Conservation (phyloP, 2,113 vertebrate species). For the Marmota flaviventris region DNA sequence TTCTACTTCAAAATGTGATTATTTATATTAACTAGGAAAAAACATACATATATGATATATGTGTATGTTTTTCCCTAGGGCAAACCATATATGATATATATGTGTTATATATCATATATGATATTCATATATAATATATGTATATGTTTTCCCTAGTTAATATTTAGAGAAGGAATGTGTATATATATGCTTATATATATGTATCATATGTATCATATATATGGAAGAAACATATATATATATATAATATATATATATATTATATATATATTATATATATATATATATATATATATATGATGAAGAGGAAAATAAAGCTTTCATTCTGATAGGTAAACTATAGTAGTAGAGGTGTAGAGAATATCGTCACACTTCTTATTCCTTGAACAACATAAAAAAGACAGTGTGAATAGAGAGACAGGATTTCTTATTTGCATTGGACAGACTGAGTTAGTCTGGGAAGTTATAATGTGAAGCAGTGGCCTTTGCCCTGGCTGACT, state of each 20-base stretch:
- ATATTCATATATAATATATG: too few relatives aligned
- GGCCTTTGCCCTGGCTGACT: neutral
- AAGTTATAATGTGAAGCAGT: conserved; percentile 1
- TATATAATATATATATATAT: neutral
- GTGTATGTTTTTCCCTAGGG: too few relatives aligned
- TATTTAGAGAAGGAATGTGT: too few relatives aligned
- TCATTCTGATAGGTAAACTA: neutral
- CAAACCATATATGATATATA: too few relatives aligned
- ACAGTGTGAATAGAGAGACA: neutral
- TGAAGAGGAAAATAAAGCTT: neutral
- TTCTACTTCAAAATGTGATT: neutral
- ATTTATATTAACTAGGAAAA: neutral
- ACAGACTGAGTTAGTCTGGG: neutral
- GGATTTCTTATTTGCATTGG: conserved; percentile 10
- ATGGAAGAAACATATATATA: too few relatives aligned
- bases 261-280: neutral
- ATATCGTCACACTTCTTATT: neutral
- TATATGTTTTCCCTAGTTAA: too few relatives aligned
- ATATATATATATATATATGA: neutral
- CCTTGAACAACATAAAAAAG: neutral
- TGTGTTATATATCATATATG: too few relatives aligned
- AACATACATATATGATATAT: neutral
- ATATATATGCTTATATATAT: too few relatives aligned
- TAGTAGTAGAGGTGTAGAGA: neutral
- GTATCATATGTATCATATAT: too few relatives aligned